phyloP scores from a whole-genome alignment of 35 echinoderm and acorn worm genomes.

The Stichopus chloronotus region DNA sequence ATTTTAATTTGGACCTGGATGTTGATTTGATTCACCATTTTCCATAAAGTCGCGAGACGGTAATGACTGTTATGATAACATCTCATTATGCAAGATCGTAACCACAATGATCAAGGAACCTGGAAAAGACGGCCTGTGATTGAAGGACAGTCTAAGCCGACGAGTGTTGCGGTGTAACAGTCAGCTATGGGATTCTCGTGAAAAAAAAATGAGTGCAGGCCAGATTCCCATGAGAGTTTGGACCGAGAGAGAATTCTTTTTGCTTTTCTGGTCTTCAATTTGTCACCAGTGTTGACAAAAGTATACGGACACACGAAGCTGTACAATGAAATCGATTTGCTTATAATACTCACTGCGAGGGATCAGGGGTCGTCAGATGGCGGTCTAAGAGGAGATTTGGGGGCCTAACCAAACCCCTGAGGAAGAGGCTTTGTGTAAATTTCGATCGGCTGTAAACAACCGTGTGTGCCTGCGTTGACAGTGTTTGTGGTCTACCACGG shows the following conservation, averaged over 20 bases:
- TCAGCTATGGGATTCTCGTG: background rate
- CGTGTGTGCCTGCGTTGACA: too few relatives aligned
- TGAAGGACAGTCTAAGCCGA: background rate
- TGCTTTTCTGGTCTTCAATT: background rate
- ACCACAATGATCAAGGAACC: too few relatives aligned
- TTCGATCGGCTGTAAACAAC: too few relatives aligned
- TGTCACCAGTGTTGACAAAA: background rate
- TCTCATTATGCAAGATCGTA: background rate
- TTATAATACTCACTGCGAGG: background rate
- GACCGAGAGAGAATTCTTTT: background rate
- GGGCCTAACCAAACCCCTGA: background rate
- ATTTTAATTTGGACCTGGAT: too few relatives aligned
- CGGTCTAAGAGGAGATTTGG: slow-evolving; percentile 14
- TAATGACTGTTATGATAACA: background rate
- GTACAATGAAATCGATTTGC: background rate
- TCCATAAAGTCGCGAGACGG: background rate
- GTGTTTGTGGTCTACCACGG: too few relatives aligned
- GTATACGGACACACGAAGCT: background rate
- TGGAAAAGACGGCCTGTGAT: background rate
- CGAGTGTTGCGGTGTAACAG: background rate
- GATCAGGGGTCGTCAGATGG: background rate
- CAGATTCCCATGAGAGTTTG: background rate
- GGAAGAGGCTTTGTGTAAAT: too few relatives aligned
- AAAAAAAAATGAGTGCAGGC: background rate
- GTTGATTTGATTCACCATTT: too few relatives aligned